phyloP scores from a whole-genome alignment of 2,797 vertebrate species.

The Salmo trutta region DNA sequence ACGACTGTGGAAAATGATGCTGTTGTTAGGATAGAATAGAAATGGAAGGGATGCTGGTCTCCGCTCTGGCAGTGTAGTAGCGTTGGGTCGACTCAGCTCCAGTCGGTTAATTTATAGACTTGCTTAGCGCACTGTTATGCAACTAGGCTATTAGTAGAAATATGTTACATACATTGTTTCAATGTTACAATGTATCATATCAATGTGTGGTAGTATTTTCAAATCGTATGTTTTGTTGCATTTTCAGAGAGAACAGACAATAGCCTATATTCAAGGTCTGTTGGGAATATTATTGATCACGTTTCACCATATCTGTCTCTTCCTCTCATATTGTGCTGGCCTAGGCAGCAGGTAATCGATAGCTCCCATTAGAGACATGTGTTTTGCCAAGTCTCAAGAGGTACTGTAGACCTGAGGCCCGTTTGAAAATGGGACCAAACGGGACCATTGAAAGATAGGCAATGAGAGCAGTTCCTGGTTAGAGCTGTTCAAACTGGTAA shows the following conservation, averaged over 20 bases:
- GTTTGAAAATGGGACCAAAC: neutral
- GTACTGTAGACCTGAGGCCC: neutral
- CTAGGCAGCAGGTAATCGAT: constrained; percentile 26
- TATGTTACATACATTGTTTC: neutral
- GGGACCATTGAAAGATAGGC: neutral
- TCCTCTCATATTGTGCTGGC: neutral
- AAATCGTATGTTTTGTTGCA: neutral
- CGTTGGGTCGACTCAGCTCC: neutral
- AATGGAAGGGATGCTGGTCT: neutral
- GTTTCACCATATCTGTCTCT: too few relatives aligned
- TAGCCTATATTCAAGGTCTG: neutral
- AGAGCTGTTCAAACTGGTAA: constrained; percentile 11
- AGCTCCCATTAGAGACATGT: constrained; percentile 34
- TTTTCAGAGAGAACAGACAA: neutral
- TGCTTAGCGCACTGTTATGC: neutral
- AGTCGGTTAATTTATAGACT: neutral
- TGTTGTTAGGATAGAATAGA: constrained; percentile 56
- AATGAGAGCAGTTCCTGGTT: neutral
- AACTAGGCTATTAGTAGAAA: neutral
- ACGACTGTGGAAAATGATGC: constrained; percentile 42
- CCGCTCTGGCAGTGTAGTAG: neutral
- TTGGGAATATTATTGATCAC: neutral
- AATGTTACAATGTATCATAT: neutral
- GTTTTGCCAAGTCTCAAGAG: constrained; percentile 32
- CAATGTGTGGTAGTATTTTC: neutral